Evolutionary conservation across 2,888 invertebrate species (phyloP).

Genomic region (Gasteruption jaculator): DNA sequence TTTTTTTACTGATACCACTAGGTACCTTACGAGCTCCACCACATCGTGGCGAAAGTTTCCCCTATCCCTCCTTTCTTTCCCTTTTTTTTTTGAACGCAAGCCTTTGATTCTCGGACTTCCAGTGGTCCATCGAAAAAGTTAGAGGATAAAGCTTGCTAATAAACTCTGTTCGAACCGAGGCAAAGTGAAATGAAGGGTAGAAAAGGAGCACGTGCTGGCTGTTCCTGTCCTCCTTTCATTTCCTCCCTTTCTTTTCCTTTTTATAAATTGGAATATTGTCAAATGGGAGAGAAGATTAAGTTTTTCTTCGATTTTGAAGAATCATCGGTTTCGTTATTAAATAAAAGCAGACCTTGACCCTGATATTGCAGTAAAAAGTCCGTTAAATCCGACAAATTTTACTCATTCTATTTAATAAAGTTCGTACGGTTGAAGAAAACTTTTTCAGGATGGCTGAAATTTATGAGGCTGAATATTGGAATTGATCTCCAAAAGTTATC

Average conservation of each 20-base stretch:
- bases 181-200: conserved; percentile 7
- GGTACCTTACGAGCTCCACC: too few species aligned
- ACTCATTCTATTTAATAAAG: too few species aligned
- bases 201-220: conserved; percentile 17
- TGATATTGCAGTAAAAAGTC: too few species aligned
- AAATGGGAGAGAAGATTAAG: conserved; percentile 16
- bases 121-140: conserved; percentile 30
- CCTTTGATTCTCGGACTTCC: conserved; percentile 30
- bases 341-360: too few species aligned
- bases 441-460: too few species aligned
- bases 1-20: too few species aligned
- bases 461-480: too few species aligned
- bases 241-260: neutral
- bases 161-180: conserved; percentile 26
- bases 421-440: too few species aligned
- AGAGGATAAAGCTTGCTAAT: conserved; percentile 36
- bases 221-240: conserved; percentile 3
- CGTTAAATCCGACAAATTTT: too few species aligned
- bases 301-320: conserved; percentile 10
- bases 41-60: conserved; percentile 27
- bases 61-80: conserved; percentile 2
- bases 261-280: conserved; percentile 34
- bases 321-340: too few species aligned
- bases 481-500: too few species aligned
- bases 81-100: conserved; percentile 22